phyloP scores from a whole-genome alignment of 2,797 vertebrate genomes.

The Clarias pachynema region DNA sequence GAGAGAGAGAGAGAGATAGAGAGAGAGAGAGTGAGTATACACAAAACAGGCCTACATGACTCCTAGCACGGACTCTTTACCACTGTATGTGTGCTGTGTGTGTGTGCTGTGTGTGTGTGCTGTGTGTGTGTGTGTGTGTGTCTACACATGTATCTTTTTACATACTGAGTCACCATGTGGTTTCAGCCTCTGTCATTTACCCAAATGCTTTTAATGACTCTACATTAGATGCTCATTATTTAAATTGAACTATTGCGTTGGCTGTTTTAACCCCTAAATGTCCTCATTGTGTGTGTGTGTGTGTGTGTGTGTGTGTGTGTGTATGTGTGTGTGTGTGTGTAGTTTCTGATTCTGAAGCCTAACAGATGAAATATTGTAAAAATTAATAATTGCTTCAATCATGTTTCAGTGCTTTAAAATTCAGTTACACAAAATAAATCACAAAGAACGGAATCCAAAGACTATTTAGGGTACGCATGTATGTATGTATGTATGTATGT shows the following conservation, averaged over 20 bases:
- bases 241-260: not conserved
- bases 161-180: slow-evolving; percentile 57
- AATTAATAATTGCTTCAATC: not conserved
- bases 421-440: not conserved
- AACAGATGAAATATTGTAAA: not conserved
- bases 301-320: not conserved
- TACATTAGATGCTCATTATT: slow-evolving; percentile 67
- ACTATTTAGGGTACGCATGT: not conserved
- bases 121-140: not conserved
- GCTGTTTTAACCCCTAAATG: not conserved
- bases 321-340: not conserved
- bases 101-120: not conserved
- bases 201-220: slow-evolving; percentile 65
- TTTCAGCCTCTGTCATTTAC: slow-evolving; percentile 71
- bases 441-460: not conserved
- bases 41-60: not conserved
- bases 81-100: not conserved
- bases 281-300: slow-evolving; percentile 49
- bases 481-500: no score
- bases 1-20: not conserved
- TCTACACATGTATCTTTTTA: not conserved
- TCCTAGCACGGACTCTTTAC: not conserved
- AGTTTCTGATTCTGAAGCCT: not conserved
- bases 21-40: not conserved
- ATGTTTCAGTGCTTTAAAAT: not conserved